A percentile compares a stretch with the other conserved stretches of the same genome.
These are phyloP conservation scores for Halcyon badia DNA, from an alignment of 2,797 vertebrate genomes.

Conservation along the genomic window DNA sequence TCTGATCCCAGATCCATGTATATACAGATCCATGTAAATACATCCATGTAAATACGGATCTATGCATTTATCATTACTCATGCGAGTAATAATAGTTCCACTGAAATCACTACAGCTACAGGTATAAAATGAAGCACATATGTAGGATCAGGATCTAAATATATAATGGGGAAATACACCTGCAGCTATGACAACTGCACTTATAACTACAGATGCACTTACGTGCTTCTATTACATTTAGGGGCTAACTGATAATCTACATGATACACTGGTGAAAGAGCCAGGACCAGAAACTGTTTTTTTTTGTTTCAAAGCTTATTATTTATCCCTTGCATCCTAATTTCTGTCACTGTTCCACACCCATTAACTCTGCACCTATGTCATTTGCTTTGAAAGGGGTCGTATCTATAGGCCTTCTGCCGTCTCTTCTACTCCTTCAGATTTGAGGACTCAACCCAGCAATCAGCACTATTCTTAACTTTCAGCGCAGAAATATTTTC, in stretches of 20 bases:
- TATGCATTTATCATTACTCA: slow-evolving; percentile 56
- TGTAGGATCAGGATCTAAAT: slow-evolving; percentile 40
- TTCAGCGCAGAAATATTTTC: background rate
- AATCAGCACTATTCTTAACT: background rate
- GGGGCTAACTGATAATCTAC: background rate
- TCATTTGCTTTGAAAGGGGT: background rate
- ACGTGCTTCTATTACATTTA: background rate
- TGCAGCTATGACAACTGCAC: slow-evolving; percentile 52
- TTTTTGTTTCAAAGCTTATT: background rate
- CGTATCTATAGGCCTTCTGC: background rate
- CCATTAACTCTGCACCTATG: background rate
- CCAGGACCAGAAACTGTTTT: background rate
- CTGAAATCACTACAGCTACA: slow-evolving; percentile 41
- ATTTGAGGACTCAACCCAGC: background rate
- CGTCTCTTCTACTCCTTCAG: background rate
- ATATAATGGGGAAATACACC: slow-evolving; percentile 37
- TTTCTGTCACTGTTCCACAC: background rate
- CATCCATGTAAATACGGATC: slow-evolving; percentile 53
- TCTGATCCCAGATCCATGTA: background rate
- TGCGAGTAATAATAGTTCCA: slow-evolving; percentile 42
- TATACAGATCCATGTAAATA: slow-evolving; percentile 62
- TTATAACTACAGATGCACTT: background rate
- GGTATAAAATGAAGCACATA: slow-evolving; percentile 1
- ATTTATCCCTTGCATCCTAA: background rate
- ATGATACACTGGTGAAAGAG: background rate